These are phyloP conservation scores for Cecropterus lyciades DNA, from an alignment of 1,140 invertebrate genomes.

Conservation along the genomic window DNA sequence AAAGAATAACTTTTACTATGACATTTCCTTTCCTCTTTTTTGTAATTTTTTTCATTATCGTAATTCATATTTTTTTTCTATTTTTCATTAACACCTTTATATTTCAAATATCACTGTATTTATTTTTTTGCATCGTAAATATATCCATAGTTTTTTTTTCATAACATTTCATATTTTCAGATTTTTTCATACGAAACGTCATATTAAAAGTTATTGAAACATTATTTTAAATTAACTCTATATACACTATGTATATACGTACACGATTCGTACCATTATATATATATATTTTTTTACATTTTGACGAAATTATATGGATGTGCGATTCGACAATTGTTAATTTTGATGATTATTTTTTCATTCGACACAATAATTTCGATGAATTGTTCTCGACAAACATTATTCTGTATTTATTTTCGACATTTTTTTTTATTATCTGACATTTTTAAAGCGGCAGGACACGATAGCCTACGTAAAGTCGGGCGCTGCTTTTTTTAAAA, in stretches of 20 bases:
- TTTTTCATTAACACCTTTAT: no score
- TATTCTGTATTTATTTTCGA: no score
- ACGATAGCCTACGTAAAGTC: constrained; percentile 1
- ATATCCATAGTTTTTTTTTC: no score
- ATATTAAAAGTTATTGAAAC: constrained; percentile 5
- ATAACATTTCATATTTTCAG: not conserved
- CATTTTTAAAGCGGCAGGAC: constrained; percentile 16
- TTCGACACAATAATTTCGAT: no score
- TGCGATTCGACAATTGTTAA: no score
- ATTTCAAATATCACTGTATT: no score
- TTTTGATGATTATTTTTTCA: not conserved
- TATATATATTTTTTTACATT: constrained; percentile 11
- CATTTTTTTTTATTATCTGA: not conserved
- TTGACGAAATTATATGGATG: constrained; percentile 23
- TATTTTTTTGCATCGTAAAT: no score
- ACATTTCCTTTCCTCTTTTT: no score
- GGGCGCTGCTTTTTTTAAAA: constrained; percentile 7
- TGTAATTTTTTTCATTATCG: no score
- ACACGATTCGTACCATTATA: constrained; percentile 11
- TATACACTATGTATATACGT: constrained; percentile 11
- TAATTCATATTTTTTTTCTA: no score
- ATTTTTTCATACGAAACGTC: not conserved
- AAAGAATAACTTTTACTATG: no score
- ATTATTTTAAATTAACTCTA: no score
- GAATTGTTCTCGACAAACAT: not conserved